Conservation (phyloP, 2,113 vertebrate species). For the Scomber japonicus region DNA sequence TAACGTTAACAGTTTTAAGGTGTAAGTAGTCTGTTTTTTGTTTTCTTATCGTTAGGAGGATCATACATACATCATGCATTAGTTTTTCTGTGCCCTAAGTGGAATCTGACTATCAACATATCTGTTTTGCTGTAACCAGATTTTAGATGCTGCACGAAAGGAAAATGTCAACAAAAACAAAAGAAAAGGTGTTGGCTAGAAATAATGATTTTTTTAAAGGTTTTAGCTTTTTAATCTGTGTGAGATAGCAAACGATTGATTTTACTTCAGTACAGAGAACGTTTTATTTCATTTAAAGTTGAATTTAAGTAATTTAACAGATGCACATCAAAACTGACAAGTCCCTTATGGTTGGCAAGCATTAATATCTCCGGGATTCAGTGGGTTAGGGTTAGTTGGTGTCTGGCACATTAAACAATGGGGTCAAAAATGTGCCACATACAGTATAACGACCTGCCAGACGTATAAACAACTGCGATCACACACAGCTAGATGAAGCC, state of each 20-base stretch:
- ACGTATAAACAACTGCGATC: constrained; percentile 34
- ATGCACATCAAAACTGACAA: background rate
- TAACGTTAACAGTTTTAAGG: background rate
- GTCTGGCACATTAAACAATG: too few relatives aligned
- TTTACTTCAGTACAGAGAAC: too few relatives aligned
- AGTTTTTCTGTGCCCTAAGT: too few relatives aligned
- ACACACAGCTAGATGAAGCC: constrained; percentile 49
- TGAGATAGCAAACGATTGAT: too few relatives aligned
- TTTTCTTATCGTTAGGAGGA: too few relatives aligned
- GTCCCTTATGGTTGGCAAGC: background rate
- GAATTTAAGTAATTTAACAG: background rate
- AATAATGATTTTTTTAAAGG: too few relatives aligned
- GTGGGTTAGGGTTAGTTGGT: background rate
- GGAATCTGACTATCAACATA: too few relatives aligned
- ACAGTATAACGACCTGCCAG: background rate
- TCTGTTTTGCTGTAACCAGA: background rate
- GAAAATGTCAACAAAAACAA: background rate
- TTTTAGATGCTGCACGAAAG: background rate
- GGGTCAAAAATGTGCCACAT: constrained; percentile 8
- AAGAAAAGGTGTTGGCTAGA: background rate
- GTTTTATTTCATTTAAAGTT: background rate
- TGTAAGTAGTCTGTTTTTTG: background rate
- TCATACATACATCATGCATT: too few relatives aligned
- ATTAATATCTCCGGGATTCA: background rate
- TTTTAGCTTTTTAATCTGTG: too few relatives aligned